These are phyloP conservation scores for Octodonta nipae DNA, from an alignment of 2,888 invertebrate genomes.

Conservation along the genomic window DNA sequence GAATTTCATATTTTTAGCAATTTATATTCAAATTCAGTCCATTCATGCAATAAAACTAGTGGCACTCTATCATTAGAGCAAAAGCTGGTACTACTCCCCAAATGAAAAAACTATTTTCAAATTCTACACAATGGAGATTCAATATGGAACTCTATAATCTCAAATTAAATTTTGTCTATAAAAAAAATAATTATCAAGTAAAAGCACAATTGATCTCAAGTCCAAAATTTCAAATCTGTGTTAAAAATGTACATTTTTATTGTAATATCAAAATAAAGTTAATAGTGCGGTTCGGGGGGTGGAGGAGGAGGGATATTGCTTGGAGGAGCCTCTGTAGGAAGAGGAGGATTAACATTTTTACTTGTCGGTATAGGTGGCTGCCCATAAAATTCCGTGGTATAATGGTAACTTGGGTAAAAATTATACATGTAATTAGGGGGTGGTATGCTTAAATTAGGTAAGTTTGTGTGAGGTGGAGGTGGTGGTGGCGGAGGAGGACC, in stretches of 20 bases:
- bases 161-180: too few relatives aligned
- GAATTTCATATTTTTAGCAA: too few relatives aligned
- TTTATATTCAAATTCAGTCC: too few relatives aligned
- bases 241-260: neutral
- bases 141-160: too few relatives aligned
- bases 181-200: too few relatives aligned
- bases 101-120: too few relatives aligned
- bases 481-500: conserved; percentile 10
- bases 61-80: too few relatives aligned
- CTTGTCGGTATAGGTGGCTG: conserved; percentile 13
- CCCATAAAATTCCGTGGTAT: conserved; percentile 25
- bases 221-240: too few relatives aligned
- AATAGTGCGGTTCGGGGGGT: conserved; percentile 30
- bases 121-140: too few relatives aligned
- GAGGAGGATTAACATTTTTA: conserved; percentile 31
- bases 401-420: conserved; percentile 26
- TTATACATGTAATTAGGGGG: conserved; percentile 21
- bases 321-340: conserved; percentile 47
- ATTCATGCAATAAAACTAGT: too few relatives aligned
- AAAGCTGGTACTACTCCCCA: too few relatives aligned
- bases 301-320: conserved; percentile 51
- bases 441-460: conserved; percentile 22
- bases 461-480: conserved; percentile 17
- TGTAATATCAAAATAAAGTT: neutral
- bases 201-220: too few relatives aligned